Percentiles rank a stretch among this genome's conserved stretches.
Conservation (phyloP, 2,113 vertebrate genomes). For the Accipiter cooperii region DNA sequence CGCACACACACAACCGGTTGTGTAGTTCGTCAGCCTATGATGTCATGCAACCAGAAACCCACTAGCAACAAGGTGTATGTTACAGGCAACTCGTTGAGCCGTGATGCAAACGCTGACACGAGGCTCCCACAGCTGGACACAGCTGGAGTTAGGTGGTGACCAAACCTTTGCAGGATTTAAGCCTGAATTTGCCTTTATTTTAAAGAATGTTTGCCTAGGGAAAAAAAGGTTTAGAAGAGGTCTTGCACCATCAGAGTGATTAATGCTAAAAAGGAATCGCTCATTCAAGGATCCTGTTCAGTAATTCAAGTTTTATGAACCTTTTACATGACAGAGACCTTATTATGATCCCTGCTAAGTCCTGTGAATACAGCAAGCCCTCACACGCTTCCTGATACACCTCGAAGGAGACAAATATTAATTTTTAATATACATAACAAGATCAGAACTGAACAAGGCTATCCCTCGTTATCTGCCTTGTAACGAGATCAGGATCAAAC, state of each 20-base stretch:
- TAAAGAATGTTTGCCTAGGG: background rate
- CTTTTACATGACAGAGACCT: background rate
- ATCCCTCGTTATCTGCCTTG: background rate
- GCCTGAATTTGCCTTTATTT: background rate
- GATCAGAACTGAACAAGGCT: background rate
- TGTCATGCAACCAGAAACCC: background rate
- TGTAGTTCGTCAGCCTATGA: background rate
- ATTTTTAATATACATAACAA: background rate
- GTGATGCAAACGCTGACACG: background rate
- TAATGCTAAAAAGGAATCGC: background rate
- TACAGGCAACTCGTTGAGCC: background rate
- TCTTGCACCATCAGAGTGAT: background rate
- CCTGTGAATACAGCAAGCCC: background rate
- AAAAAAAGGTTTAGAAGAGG: background rate
- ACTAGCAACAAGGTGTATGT: background rate
- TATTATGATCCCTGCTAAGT: background rate
- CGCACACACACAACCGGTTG: accelerated
- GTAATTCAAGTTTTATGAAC: background rate
- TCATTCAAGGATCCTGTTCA: background rate
- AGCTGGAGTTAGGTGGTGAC: background rate
- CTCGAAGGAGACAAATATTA: background rate
- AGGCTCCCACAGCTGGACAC: background rate
- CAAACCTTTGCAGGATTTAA: background rate
- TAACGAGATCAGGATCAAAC: background rate
- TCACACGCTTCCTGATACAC: accelerated